Conservation (phyloP, 2,797 vertebrate species). For the Siniperca undulata region DNA sequence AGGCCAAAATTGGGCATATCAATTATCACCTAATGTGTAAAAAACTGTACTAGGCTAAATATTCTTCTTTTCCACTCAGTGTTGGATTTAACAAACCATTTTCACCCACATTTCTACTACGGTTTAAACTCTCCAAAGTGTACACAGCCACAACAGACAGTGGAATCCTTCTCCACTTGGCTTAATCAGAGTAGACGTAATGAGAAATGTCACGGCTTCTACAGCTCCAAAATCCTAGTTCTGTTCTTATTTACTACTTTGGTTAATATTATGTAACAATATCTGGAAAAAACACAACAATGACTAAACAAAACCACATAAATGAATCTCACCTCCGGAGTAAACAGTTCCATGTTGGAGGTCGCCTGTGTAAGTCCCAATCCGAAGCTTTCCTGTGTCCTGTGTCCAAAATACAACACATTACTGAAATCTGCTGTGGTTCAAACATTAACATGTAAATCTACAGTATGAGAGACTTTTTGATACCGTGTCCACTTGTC, state of each 20-base stretch:
- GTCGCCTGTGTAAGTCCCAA: conserved; percentile 90
- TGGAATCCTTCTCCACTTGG: no score
- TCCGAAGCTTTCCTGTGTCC: conserved; percentile 89
- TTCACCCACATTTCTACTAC: neutral
- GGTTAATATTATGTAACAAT: neutral
- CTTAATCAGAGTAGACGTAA: neutral
- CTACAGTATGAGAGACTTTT: neutral
- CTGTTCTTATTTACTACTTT: neutral
- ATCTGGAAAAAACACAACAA: neutral
- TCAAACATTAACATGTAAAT: neutral
- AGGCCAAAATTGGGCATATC: neutral
- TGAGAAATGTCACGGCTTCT: neutral
- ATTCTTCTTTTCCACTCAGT: neutral
- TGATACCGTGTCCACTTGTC: conserved; percentile 90
- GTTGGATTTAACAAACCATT: neutral
- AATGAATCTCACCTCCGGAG: conserved; percentile 84
- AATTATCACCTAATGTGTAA: neutral
- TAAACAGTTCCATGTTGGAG: conserved; percentile 89
- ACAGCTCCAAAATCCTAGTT: neutral
- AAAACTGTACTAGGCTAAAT: neutral
- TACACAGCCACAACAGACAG: neutral
- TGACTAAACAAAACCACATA: neutral
- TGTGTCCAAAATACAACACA: conserved; percentile 60
- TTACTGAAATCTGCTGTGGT: neutral
- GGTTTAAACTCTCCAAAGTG: neutral